These are phyloP conservation scores for Laupala kohalensis DNA, from an alignment of 1,140 invertebrate genomes.

Conservation along the genomic window DNA sequence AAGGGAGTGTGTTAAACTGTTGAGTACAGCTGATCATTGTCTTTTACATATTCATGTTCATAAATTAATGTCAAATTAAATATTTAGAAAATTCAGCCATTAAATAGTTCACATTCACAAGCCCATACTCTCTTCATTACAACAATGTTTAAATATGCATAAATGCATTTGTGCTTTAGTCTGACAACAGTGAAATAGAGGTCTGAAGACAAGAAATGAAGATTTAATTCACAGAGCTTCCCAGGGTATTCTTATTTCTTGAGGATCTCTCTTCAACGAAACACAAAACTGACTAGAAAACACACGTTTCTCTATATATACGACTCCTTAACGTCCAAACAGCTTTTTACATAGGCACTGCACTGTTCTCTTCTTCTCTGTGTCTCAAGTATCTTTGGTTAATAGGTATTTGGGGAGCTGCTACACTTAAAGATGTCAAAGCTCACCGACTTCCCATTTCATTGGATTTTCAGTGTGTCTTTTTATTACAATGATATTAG, in stretches of 20 bases:
- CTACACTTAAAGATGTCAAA: not conserved
- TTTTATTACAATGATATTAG: not conserved
- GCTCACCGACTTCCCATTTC: not conserved
- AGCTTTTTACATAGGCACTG: not conserved
- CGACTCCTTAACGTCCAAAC: not conserved
- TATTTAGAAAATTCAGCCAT: not conserved
- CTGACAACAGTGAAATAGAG: not conserved
- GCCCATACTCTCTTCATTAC: not conserved
- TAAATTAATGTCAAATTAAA: not conserved
- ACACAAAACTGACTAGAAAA: not conserved
- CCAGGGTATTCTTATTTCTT: not conserved
- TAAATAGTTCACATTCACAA: not conserved
- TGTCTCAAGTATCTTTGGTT: not conserved
- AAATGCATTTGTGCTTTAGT: not conserved
- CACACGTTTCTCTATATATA: not conserved
- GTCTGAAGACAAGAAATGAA: not conserved
- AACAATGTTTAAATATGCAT: not conserved
- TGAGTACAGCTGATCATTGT: not conserved
- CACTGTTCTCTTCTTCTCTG: not conserved
- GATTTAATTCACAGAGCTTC: not conserved
- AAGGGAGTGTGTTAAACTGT: not conserved
- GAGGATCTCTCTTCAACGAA: not conserved
- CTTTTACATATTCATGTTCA: not conserved
- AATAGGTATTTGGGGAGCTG: not conserved
- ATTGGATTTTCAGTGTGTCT: not conserved